Conservation (phyloP, 2,888 invertebrate species). For the Synanthedon vespiformis region DNA sequence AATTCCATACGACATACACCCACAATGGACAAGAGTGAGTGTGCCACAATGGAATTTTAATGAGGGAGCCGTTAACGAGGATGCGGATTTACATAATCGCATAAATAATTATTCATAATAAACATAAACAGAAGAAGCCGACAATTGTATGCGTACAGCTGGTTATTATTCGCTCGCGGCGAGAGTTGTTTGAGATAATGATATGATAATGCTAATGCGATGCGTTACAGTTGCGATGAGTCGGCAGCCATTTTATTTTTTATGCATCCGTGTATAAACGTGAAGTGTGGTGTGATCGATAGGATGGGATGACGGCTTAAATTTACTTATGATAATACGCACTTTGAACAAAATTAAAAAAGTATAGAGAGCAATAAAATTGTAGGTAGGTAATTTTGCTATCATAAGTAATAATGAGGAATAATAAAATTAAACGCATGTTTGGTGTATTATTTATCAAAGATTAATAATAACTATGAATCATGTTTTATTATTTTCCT, state of each 20-base stretch:
- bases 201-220: constrained; percentile 36
- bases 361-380: no score
- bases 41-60: constrained; percentile 60
- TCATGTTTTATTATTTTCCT: no score
- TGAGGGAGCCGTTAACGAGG: constrained; percentile 50
- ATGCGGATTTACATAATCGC: constrained; percentile 56
- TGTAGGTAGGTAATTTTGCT: no score
- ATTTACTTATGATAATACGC: no score
- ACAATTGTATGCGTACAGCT: constrained; percentile 24
- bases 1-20: constrained; percentile 31
- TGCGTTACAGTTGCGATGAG: constrained; percentile 18
- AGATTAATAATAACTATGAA: no score
- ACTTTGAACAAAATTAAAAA: no score
- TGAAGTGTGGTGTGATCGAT: not conserved
- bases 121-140: constrained; percentile 39
- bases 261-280: not conserved
- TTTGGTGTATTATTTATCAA: no score
- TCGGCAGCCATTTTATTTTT: constrained; percentile 6
- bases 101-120: constrained; percentile 57
- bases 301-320: not conserved
- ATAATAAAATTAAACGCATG: no score
- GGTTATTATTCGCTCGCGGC: constrained; percentile 26
- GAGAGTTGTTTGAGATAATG: constrained; percentile 23
- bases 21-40: constrained; percentile 35
- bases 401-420: no score